Conservation (phyloP, 2,797 vertebrate genomes). For the Tamandua tetradactyla region DNA sequence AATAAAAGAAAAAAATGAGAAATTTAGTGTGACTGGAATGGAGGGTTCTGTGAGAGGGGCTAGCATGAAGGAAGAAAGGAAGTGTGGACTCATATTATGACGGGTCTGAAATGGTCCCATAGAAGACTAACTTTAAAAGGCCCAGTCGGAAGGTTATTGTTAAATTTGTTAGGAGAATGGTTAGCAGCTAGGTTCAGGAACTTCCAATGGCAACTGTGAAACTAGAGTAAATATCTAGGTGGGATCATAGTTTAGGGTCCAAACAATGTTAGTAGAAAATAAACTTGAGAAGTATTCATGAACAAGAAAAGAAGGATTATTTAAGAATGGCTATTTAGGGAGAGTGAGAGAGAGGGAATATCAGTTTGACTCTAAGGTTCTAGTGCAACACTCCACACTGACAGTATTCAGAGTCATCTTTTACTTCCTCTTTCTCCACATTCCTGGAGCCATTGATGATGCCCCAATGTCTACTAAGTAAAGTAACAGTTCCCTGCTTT, state of each 20-base stretch:
- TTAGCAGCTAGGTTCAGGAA: not conserved
- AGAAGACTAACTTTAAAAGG: not conserved
- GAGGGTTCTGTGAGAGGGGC: not conserved
- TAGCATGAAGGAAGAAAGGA: not conserved
- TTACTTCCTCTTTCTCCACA: not conserved
- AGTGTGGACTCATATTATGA: not conserved
- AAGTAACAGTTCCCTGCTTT: not conserved
- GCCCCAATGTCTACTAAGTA: not conserved
- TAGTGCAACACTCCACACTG: not conserved
- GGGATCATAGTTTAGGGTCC: not conserved
- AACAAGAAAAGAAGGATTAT: not conserved
- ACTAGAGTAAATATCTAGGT: not conserved
- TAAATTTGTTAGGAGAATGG: not conserved
- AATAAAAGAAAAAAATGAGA: not conserved
- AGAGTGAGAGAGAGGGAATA: not conserved
- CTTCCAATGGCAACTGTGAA: not conserved
- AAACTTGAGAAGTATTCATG: not conserved
- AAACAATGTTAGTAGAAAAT: not conserved
- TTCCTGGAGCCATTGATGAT: not conserved
- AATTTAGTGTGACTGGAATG: not conserved
- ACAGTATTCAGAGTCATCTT: not conserved
- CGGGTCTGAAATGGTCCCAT: not conserved
- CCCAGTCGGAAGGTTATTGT: not conserved
- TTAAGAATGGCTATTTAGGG: not conserved
- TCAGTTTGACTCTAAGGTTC: not conserved